Base-by-base conservation (phyloP, 2,113 vertebrate species). In the Pimephales promelas region DNA sequence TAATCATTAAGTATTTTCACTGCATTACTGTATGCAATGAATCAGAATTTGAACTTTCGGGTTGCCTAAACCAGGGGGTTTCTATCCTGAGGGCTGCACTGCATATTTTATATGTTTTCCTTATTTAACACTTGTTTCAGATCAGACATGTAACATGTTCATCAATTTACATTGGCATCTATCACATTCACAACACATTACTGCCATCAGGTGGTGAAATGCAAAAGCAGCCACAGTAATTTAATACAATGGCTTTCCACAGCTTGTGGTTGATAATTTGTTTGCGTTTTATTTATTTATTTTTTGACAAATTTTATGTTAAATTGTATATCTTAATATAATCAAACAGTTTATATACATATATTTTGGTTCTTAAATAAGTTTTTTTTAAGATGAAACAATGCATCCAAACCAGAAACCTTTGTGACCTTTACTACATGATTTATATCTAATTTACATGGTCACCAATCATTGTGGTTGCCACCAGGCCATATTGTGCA, bases 131-230 rank as follows among this genome's bases (percentile, higher is more conserved):
- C 20, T 4, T 5, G 66, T n/a, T 11, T 43, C 34, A 68, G 34
- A 40, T 11, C 9, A 24, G 22, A 0, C 68, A 43, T 52, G 26
- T 31, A 10, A 0, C 68, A 43, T 52, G 26, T 31, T 75, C 10
- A 52, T 24, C 11, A 40, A 40, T 57, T 40, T 43, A 20, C 13
- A 18, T 1, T 54, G 26, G 10, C n/a, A 75, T 79, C 24, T 13
- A 10, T 45, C 18, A 31, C 43, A 64, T n/a, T n/a, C n/a, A n/a
- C 28, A 28, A 79, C 77, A 49, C 77, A 79, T 47, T 66, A 79
- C 77, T 79, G 77, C 77, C 77, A 62, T 49, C 77, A 66, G 40
- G 59, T 49, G 77, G 59, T 64, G 59, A 66, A 59, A 57, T 40
- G 6, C 18, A 16, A 57, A 77, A 6, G 52, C 10, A 56, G 18